Conservation (phyloP, 1,140 invertebrate genomes). For the Mercenaria mercenaria region DNA sequence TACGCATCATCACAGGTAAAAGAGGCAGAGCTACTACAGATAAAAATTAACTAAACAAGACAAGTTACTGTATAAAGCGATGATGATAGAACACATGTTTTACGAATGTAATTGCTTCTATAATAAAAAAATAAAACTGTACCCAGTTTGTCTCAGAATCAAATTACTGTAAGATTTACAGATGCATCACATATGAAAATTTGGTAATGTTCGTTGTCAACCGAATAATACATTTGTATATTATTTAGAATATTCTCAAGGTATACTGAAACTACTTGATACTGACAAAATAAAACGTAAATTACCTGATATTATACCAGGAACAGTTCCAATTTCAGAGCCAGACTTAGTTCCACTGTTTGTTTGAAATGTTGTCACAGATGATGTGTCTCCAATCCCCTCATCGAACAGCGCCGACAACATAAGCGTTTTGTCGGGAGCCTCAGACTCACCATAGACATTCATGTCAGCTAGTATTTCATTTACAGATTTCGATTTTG, state of each 20-base stretch:
- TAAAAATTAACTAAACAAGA: neutral
- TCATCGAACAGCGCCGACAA: slow-evolving; percentile 49
- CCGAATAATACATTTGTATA: too few species aligned
- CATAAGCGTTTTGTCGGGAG: neutral
- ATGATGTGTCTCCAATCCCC: neutral
- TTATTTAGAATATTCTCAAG: too few species aligned
- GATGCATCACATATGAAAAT: too few species aligned
- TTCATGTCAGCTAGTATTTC: slow-evolving; percentile 36
- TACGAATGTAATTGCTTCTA: too few species aligned
- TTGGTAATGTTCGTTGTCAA: too few species aligned
- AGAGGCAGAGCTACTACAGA: neutral
- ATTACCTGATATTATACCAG: slow-evolving; percentile 21
- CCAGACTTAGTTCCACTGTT: neutral
- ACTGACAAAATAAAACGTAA: too few species aligned
- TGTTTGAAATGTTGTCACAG: neutral
- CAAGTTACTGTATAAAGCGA: too few species aligned
- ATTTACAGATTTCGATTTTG: neutral
- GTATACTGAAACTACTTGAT: too few species aligned
- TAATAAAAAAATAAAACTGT: too few species aligned
- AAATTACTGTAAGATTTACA: too few species aligned
- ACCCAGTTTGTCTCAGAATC: too few species aligned
- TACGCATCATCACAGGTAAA: neutral
- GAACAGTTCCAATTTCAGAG: neutral
- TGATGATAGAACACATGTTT: too few species aligned
- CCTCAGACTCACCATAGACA: neutral